These are phyloP conservation scores for Ahaetulla prasina DNA, from an alignment of 2,113 vertebrate species.

Conservation along the genomic window DNA sequence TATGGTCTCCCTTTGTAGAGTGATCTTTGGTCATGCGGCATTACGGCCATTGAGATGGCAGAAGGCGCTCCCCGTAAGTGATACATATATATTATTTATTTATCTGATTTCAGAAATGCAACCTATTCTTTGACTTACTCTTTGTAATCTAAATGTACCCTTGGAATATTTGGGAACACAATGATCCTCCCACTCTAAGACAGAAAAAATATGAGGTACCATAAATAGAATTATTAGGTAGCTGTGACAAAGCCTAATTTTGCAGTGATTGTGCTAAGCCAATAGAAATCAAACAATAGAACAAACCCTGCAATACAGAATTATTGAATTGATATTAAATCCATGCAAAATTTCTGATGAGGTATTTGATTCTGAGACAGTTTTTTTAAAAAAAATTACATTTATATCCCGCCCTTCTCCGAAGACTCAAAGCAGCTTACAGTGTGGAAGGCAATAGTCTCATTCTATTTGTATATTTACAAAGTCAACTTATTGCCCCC, in stretches of 20 bases:
- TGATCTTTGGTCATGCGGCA: slow-evolving; percentile 97
- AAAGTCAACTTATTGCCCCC: too few species aligned
- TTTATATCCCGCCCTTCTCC: too few species aligned
- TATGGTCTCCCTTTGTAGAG: slow-evolving; percentile 76
- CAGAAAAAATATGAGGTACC: slow-evolving; percentile 17
- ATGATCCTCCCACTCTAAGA: slow-evolving; percentile 2
- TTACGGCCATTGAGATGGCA: slow-evolving; percentile 98
- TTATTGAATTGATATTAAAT: background rate
- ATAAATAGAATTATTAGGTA: slow-evolving; percentile 45
- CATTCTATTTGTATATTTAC: too few species aligned
- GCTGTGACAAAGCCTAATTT: slow-evolving; percentile 7
- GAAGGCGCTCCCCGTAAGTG: slow-evolving; percentile 98
- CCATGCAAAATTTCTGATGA: slow-evolving; percentile 45
- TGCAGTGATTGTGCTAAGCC: background rate
- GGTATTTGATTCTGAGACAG: slow-evolving; percentile 33
- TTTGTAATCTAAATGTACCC: slow-evolving; percentile 39
- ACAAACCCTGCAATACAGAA: slow-evolving; percentile 13
- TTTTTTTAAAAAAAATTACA: too few species aligned
- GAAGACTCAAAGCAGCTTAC: too few species aligned
- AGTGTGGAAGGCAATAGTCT: too few species aligned
- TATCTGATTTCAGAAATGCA: slow-evolving; percentile 29
- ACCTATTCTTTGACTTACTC: slow-evolving; percentile 8
- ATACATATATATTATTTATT: slow-evolving; percentile 27
- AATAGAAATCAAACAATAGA: slow-evolving; percentile 16
- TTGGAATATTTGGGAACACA: slow-evolving; percentile 45